Evolutionary conservation across 2,888 invertebrate genomes (phyloP), one percentile per base, ranked within the genome.

Genomic region (Teleogryllus oceanicus): DNA sequence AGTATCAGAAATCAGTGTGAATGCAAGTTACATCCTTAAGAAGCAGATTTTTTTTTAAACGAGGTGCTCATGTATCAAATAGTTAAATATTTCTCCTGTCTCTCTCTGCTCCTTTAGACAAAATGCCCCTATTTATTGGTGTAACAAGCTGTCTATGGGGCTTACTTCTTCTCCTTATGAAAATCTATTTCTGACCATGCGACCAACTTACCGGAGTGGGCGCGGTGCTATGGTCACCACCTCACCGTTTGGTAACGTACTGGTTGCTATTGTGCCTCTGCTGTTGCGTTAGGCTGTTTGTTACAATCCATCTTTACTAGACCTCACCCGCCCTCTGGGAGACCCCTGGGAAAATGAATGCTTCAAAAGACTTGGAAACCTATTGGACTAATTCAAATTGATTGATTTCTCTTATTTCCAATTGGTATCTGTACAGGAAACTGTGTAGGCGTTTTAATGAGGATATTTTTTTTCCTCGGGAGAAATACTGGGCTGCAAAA

Each of bases 71-170:
- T 18, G 13, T 62, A 20, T 78, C 20, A 50, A 16, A 11, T 50
- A 78, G 50, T 78, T 76, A n/a, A 16, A 76, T 76, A 37, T 76
- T 76, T 76, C 76, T 76, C 76, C 13, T 76, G 76, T 76, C 83
- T 83, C 83, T 84, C 83, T 83, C 83, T 84, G 83, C 81, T 83
- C 83, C 84, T 84, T 83, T 86, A 87, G 87, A 87, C 87, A 88
- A 86, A 86, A 86, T 94, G 89, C 94, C 95, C 85, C 89, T 95
- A 88, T 92, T 94, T 91, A 92, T 95, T 89, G 95, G 96, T 88
- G 92, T 95, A 87, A 94, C 95, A 87, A 94, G 94, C 87, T 95
- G 95, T 90, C 90, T 96, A 88, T 95, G 95, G 94, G 95, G 95
- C 87, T 89, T 93, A 88, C 90, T 92, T 88, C 90, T 92, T 88